Conservation (phyloP, 2,797 vertebrate genomes). For the Capromys pilorides region DNA sequence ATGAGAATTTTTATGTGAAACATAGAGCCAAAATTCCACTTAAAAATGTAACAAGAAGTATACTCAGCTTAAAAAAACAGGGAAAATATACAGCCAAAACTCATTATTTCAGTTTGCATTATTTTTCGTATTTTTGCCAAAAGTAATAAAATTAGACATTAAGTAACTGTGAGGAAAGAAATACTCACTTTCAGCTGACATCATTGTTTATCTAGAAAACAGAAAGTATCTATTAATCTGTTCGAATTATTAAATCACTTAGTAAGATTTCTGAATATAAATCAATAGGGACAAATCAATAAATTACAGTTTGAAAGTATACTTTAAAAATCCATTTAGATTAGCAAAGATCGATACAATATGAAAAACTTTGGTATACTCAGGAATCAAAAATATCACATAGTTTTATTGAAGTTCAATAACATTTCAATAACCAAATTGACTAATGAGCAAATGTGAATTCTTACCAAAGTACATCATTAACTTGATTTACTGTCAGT, state of each 20-base stretch:
- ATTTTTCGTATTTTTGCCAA: background rate
- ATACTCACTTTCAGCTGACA: background rate
- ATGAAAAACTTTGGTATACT: background rate
- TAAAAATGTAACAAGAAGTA: background rate
- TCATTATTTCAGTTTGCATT: background rate
- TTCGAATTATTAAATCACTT: background rate
- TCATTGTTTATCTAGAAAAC: conserved; percentile 5
- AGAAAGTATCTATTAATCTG: background rate
- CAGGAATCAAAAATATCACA: background rate
- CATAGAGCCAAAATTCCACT: background rate
- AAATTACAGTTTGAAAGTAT: background rate
- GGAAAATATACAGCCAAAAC: background rate
- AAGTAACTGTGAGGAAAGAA: background rate
- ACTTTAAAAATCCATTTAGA: conserved; percentile 18
- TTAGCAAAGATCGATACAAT: conserved; percentile 6
- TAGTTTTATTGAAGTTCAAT: background rate
- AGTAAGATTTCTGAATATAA: conserved; percentile 39
- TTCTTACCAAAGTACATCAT: background rate
- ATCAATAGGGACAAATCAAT: conserved; percentile 51
- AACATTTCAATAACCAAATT: background rate
- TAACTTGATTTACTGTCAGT: background rate
- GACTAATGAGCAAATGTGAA: background rate
- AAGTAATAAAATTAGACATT: background rate
- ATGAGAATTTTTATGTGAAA: background rate
- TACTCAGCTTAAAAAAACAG: background rate